phyloP scores from a whole-genome alignment of 2,888 invertebrate species.

The Galerucella pusilla region DNA sequence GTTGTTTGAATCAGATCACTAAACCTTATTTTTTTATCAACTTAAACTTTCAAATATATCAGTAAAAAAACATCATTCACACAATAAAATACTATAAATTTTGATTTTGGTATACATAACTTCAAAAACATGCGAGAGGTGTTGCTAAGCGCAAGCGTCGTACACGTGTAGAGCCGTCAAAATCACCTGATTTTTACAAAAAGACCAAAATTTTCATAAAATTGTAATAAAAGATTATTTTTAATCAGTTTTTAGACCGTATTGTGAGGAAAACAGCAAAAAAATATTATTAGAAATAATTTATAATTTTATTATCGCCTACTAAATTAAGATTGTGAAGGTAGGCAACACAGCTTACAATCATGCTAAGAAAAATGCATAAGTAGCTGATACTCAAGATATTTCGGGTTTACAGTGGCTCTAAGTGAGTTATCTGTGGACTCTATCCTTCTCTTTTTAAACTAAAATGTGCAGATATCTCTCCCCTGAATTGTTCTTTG shows the following conservation, averaged over 20 bases:
- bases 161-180: neutral
- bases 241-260: neutral
- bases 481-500: no score
- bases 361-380: neutral
- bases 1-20: slow-evolving; percentile 9
- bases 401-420: neutral
- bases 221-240: neutral
- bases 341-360: neutral
- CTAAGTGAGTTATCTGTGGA: no score
- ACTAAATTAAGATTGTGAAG: neutral
- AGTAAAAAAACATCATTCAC: neutral
- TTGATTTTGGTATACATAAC: slow-evolving; percentile 5
- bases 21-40: neutral
- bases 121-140: slow-evolving; percentile 8
- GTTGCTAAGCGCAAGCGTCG: neutral
- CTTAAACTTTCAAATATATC: neutral
- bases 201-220: neutral
- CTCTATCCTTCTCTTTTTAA: no score
- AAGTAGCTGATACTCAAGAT: neutral
- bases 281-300: neutral
- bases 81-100: neutral
- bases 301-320: no score
- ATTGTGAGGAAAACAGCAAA: neutral
- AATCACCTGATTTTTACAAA: neutral
- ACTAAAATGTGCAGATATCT: no score